Evolutionary conservation across 2,113 vertebrate species (phyloP).

Genomic region (Sorex fumeus): DNA sequence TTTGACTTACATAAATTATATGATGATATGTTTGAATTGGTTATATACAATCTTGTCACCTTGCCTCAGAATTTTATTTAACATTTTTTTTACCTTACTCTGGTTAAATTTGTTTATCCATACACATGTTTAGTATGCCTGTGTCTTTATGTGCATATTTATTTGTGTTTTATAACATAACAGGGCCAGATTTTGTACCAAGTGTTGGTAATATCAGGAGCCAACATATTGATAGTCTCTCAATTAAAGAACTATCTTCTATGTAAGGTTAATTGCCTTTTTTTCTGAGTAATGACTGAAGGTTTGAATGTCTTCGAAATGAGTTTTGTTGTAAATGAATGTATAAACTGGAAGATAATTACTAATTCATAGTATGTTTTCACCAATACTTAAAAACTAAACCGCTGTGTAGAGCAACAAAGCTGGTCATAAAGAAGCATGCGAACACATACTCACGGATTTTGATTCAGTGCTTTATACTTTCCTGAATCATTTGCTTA

Average conservation of each 20-base stretch:
- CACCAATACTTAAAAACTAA: slow-evolving; percentile 30
- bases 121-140: background rate
- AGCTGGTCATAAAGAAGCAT: background rate
- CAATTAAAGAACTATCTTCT: slow-evolving; percentile 10
- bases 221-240: background rate
- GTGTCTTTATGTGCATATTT: slow-evolving; percentile 5
- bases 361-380: background rate
- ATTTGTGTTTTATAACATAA: slow-evolving; percentile 50
- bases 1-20: background rate
- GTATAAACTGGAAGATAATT: slow-evolving; percentile 43
- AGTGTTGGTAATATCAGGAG: slow-evolving; percentile 28
- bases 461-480: background rate
- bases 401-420: background rate
- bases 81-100: background rate
- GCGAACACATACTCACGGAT: background rate
- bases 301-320: background rate
- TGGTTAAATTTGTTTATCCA: slow-evolving; percentile 37
- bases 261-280: slow-evolving; percentile 16
- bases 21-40: background rate
- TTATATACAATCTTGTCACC: background rate
- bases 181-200: background rate
- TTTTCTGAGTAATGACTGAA: background rate
- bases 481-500: slow-evolving; percentile 30
- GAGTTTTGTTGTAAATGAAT: slow-evolving; percentile 45
- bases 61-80: background rate